Evolutionary conservation across 2,888 invertebrate genomes (phyloP).

Genomic region (Lobophora halterata): DNA sequence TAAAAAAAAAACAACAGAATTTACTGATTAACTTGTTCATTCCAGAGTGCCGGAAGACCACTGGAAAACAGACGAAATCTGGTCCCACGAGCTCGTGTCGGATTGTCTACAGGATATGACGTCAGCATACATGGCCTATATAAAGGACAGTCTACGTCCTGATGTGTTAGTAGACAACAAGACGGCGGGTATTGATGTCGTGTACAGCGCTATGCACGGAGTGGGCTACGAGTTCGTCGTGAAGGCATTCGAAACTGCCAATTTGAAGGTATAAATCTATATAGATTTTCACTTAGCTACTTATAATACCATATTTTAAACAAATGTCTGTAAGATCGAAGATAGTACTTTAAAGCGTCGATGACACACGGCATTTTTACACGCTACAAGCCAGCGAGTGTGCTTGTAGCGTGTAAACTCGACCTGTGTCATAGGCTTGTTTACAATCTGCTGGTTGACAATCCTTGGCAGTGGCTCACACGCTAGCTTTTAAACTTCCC

Average conservation of each 20-base stretch:
- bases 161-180: constrained; percentile 78
- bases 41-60: constrained; percentile 85
- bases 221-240: constrained; percentile 92
- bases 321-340: too few relatives aligned
- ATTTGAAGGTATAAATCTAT: constrained; percentile 82
- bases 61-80: constrained; percentile 86
- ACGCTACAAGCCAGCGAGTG: too few relatives aligned
- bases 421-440: too few relatives aligned
- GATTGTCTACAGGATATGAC: constrained; percentile 88
- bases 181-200: constrained; percentile 82
- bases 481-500: too few relatives aligned
- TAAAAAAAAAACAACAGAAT: too few relatives aligned
- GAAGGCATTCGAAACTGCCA: constrained; percentile 86
- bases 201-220: constrained; percentile 99
- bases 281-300: too few relatives aligned
- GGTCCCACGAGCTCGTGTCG: constrained; percentile 73
- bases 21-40: constrained; percentile 8
- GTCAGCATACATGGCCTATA: constrained; percentile 83
- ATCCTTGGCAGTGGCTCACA: too few relatives aligned
- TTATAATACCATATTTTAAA: too few relatives aligned
- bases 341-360: too few relatives aligned
- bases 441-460: too few relatives aligned
- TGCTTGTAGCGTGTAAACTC: too few relatives aligned
- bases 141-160: constrained; percentile 77
- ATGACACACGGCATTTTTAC: too few relatives aligned